Evolutionary conservation across 2,113 vertebrate species (phyloP), one percentile per base, ranked within the genome.

Genomic region (Phaethon lepturus): DNA sequence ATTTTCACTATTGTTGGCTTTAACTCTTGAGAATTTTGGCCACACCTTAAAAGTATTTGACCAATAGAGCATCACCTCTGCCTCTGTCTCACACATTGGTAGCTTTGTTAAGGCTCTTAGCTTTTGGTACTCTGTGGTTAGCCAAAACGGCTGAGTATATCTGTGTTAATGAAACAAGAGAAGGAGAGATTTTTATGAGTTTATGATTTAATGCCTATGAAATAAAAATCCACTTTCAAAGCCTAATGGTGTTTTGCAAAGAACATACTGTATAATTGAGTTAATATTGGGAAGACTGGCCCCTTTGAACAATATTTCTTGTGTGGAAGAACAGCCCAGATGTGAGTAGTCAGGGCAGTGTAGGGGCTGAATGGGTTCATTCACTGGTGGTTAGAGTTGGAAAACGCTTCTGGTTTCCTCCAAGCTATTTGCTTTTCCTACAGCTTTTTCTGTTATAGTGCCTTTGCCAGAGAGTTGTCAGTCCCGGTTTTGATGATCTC

Each of bases 171-270:
- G 86, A 91, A 96, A 96, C 7, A 16, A 68, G 64, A 85, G 95
- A 80, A 93, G 69, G 81, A 87, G 95, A 81, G 81, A 63, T 71
- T 93, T 97, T 96, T 80, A 92, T 81, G 94, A 92, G 68, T 89
- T 87, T 86, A 73, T 95, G 93, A 90, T 95, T 95, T 84, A 95
- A 93, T 83, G 86, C 80, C 77, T 59, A 25, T 63, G 84, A 95
- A 96, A 90, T 86, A 88, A 77, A 96, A 92, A 79, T 53, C 55
- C 31, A 55, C 64, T 94, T 91, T 76, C 86, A 89, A 93, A 78
- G 38, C 55, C 40, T 89, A 63, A 89, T 3, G 3, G 52, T 87
- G 60, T 87, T 93, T 83, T 90, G 67, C 93, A 94, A 86, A 58
- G 53, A 49, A 40, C 64, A 60, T 49, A 49, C 82, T 92, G 71